Evolutionary conservation across 1,140 invertebrate genomes (phyloP).

Genomic region (Cyrtorhinus lividipennis): DNA sequence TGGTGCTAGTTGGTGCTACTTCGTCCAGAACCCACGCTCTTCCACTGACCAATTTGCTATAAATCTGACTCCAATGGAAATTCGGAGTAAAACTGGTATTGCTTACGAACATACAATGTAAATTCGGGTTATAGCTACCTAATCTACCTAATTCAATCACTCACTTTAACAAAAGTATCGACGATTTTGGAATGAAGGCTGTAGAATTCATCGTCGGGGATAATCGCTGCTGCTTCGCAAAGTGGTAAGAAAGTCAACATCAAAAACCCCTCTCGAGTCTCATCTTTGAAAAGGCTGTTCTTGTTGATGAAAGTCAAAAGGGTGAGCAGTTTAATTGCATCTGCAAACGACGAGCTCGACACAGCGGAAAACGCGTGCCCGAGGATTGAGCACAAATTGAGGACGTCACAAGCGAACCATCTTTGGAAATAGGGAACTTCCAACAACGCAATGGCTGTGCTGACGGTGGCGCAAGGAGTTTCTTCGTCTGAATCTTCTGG

Average conservation of each 20-base stretch:
- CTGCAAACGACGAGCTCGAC: neutral
- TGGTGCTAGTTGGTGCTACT: too few relatives aligned
- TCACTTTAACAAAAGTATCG: neutral
- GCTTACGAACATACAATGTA: too few relatives aligned
- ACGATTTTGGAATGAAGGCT: neutral
- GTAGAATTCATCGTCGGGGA: neutral
- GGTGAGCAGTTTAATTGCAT: neutral
- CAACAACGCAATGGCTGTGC: conserved; percentile 2
- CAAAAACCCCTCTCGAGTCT: conserved; percentile 5
- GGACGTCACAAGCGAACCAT: conserved; percentile 14
- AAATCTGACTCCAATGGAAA: too few relatives aligned
- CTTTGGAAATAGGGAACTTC: conserved; percentile 12
- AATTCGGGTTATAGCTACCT: too few relatives aligned
- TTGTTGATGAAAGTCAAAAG: conserved; percentile 10
- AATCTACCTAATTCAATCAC: too few relatives aligned
- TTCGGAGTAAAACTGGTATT: too few relatives aligned
- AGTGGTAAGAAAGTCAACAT: conserved; percentile 5
- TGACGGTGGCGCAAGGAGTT: too few relatives aligned
- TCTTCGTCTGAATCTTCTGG: neutral
- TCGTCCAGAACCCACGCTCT: too few relatives aligned
- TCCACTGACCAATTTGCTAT: too few relatives aligned
- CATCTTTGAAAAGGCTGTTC: conserved; percentile 14
- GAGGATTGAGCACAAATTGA: neutral
- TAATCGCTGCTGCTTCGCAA: neutral
- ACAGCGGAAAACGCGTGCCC: neutral